Conservation (phyloP, 2,888 invertebrate species). For the Poecilus cupreus region DNA sequence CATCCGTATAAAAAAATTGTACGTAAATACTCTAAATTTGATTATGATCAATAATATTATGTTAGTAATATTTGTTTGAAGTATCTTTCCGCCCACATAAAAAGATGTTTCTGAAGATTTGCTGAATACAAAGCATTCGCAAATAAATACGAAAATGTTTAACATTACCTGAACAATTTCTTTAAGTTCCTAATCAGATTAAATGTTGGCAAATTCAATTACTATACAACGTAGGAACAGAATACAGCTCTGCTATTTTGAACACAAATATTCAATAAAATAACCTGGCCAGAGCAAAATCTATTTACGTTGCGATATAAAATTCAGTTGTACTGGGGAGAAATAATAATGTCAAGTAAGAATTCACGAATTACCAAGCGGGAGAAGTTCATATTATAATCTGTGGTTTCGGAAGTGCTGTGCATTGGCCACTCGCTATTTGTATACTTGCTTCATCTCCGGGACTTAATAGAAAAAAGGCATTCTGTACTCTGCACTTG, state of each 20-base stretch:
- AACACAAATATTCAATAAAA: slow-evolving; percentile 32
- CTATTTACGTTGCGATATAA: slow-evolving; percentile 3
- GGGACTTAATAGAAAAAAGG: background rate
- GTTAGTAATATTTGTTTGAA: no score
- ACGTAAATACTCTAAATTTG: no score
- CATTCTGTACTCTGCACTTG: background rate
- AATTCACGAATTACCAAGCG: background rate
- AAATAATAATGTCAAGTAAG: background rate
- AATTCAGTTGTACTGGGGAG: background rate
- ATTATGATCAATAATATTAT: no score
- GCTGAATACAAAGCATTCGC: background rate
- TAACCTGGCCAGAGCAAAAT: slow-evolving; percentile 1
- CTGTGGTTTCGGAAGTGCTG: no score
- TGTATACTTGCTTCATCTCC: background rate
- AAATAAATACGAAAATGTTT: background rate
- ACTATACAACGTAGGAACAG: background rate
- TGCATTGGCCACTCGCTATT: background rate
- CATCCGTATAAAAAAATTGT: no score
- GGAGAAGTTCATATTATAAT: background rate
- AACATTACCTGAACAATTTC: background rate
- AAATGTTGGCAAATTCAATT: background rate
- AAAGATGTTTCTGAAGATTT: background rate
- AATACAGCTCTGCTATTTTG: background rate
- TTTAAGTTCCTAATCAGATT: background rate
- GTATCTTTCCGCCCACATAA: no score